These are phyloP conservation scores for Tipula unca DNA, from an alignment of 2,888 invertebrate species.

Conservation along the genomic window DNA sequence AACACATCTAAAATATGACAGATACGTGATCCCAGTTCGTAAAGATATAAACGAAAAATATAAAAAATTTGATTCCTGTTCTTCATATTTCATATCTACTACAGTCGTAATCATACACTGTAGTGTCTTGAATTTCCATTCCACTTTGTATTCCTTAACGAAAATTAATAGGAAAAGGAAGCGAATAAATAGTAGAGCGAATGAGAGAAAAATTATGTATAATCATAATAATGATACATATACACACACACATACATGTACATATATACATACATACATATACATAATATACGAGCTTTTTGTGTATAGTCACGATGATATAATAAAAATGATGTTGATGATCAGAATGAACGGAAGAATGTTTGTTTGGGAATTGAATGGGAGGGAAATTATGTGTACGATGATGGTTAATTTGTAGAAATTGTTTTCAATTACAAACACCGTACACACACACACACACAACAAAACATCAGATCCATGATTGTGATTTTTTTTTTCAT, in stretches of 20 bases:
- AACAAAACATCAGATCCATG: background rate
- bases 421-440: background rate
- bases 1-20: background rate
- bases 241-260: background rate
- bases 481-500: background rate
- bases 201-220: background rate
- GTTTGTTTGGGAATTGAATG: background rate
- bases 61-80: background rate
- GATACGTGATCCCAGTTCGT: background rate
- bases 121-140: background rate
- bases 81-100: background rate
- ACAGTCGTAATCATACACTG: background rate
- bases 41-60: background rate
- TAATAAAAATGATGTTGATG: background rate
- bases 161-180: slow-evolving; percentile 8
- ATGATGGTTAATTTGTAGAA: background rate
- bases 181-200: background rate
- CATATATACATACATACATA: background rate
- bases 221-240: background rate
- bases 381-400: background rate
- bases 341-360: background rate
- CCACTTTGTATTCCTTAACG: background rate
- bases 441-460: background rate
- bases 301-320: background rate
- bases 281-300: background rate